Base-by-base conservation (phyloP, 2,888 invertebrate species). In the Doris montereyensis region DNA sequence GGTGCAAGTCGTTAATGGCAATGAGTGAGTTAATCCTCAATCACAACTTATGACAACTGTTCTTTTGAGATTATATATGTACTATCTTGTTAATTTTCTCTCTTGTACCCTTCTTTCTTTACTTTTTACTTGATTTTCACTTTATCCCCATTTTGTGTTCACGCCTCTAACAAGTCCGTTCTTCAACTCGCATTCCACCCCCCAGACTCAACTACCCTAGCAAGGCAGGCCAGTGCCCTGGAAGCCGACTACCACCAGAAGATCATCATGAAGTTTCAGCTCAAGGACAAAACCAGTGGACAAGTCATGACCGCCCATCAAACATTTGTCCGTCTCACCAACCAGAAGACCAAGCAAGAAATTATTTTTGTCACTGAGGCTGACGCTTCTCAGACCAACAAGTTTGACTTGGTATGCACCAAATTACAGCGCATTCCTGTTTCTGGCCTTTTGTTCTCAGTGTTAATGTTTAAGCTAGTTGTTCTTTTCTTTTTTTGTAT, bases 321-420 rank as follows among this genome's bases (percentile, higher is more conserved):
- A 88, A 88, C 90, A 3, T 91, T 91, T 85, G 87, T 92, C 60
- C 85, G 89, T 60, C 84, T 91, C 77, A 90, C 91, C 78, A 94
- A 95, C 85, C 92, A 92, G 21, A 87, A 90, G 73, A 93, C 93
- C 0, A 93, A 93, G n/a, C 94, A 95, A 81, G 99, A 99, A 93
- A 95, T 97, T 72, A 95, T 97, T 86, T 98, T 97, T 91, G 96
- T 99, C 2, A 97, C 98, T 0, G 98, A 98, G 90, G 95, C 95
- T 2, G 97, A 97, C 89, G 83, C 88, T 81, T 78, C 87, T 77
- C 89, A 89, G 21, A 85, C 84, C 32, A 98, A 98, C 92, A 97
- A 96, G 92, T 95, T 98, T 83, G 97, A 98, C 89, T 94, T 99
- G 94, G 96, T 96, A 87, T 91, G 93, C 83, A 17, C 13, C 13